Evolutionary conservation across 2,888 invertebrate genomes (phyloP), one percentile per base, ranked within the genome.

Genomic region (Epinotia nisella): DNA sequence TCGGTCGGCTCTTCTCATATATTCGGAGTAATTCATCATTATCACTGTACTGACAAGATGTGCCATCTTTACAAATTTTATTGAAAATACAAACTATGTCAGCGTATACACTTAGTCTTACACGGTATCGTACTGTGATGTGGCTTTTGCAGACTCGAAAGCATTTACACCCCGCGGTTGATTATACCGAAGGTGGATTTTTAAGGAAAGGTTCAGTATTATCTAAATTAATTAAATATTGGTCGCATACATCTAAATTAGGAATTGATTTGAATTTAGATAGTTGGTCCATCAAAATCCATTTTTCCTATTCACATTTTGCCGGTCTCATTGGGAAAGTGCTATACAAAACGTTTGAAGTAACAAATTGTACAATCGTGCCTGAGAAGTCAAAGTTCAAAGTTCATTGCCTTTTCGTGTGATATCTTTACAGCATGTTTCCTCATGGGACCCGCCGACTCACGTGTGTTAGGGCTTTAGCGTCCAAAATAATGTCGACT

Each of bases 271-370:
- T 86, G 78, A 79, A 78, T 77, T 81, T 76, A 76, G 74, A 75
- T 76, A 79, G 83, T 86, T 82, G 87, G 84, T 85, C 84, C 85
- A 87, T 87, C 83, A 81, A 82, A 85, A 87, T 87, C 83, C 85
- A 86, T 87, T 81, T 83, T 82, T 83, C 86, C 86, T 88, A 85
- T 89, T 86, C 85, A 82, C 84, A 77, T 78, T 70, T 75, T 75
- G 75, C 76, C 76, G 76, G 71, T 74, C 60, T 58, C 68, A 64
- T 41, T 3, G 39, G 61, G 67, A 51, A 56, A 41, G 21, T 24
- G 55, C 55, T 66, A 11, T 66, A 3, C n/a, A 41, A 21, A 41
- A 55, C 53, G 15, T 21, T 39, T 49, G n/a, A 49, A 49, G 21
- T 19, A 55, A 21, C 53, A 55, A 21, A 49, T 49, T 49, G 7